Percentiles rank a stretch among this genome's conserved stretches.
phyloP scores from a whole-genome alignment of 1,140 invertebrate genomes.

The Melipona quadrifasciata region DNA sequence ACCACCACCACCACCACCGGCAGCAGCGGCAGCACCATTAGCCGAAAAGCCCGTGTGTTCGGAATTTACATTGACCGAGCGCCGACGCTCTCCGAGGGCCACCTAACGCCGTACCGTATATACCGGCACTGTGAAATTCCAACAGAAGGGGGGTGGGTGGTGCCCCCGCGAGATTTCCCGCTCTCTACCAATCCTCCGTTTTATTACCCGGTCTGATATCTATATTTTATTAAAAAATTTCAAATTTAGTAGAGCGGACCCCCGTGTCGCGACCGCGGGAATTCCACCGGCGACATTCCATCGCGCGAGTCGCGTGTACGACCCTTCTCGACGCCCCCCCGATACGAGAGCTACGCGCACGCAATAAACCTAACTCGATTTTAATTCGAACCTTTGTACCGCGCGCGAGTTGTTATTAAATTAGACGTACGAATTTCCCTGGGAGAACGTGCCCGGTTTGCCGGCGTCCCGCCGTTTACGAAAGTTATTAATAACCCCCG shows the following conservation, averaged over 20 bases:
- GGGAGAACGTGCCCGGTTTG: too few species aligned
- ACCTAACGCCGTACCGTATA: neutral
- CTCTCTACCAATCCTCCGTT: slow-evolving; percentile 29
- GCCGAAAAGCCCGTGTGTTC: slow-evolving; percentile 58
- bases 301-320: neutral
- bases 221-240: slow-evolving; percentile 53
- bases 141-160: neutral
- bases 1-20: too few species aligned
- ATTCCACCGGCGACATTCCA: too few species aligned
- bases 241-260: neutral
- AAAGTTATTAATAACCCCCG: too few species aligned
- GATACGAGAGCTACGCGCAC: too few species aligned
- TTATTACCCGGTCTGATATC: slow-evolving; percentile 32
- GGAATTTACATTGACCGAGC: slow-evolving; percentile 64
- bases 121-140: slow-evolving; percentile 36
- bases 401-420: too few species aligned
- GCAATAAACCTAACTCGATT: too few species aligned
- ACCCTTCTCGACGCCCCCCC: neutral
- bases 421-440: too few species aligned
- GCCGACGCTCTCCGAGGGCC: neutral
- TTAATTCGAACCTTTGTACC: too few species aligned
- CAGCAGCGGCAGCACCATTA: slow-evolving; percentile 28
- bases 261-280: neutral
- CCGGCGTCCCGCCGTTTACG: too few species aligned
- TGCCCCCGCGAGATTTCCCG: slow-evolving; percentile 22